These are phyloP conservation scores for Brachypodius melanocephalos DNA, from an alignment of 2,113 vertebrate genomes.

Conservation along the genomic window DNA sequence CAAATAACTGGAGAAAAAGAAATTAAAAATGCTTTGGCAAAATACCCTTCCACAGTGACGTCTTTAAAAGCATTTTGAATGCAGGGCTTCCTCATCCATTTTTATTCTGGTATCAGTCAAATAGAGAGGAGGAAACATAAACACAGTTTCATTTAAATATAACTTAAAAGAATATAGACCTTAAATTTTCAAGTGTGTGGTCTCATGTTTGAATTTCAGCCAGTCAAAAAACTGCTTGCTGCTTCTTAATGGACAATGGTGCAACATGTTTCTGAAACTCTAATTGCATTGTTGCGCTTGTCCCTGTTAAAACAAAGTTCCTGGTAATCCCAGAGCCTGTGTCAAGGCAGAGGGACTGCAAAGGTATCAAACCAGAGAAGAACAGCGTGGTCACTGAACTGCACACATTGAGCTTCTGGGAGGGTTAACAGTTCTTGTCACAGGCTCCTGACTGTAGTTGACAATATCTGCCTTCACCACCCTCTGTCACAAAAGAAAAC, in stretches of 20 bases:
- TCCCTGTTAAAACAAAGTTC: conserved; percentile 58
- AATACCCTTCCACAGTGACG: background rate
- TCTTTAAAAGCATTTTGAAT: background rate
- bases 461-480: conserved; percentile 99
- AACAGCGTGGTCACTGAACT: conserved; percentile 70
- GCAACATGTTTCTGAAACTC: conserved; percentile 6
- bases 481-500: conserved; percentile 78
- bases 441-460: conserved; percentile 96
- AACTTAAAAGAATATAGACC: conserved; percentile 42
- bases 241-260: background rate
- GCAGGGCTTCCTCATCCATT: background rate
- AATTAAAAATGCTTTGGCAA: conserved; percentile 1
- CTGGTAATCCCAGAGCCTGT: conserved; percentile 7
- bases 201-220: conserved; percentile 17
- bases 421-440: conserved; percentile 84
- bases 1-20: background rate
- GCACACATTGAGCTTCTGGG: conserved; percentile 95
- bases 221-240: conserved; percentile 26
- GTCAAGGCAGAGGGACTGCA: conserved; percentile 33
- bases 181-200: conserved; percentile 51
- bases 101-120: background rate
- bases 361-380: background rate
- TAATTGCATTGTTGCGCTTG: conserved; percentile 45
- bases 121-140: conserved; percentile 10
- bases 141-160: conserved; percentile 31